Evolutionary conservation across 2,113 vertebrate genomes (phyloP), one percentile per base, ranked within the genome.

Genomic region (Prolemur simus): DNA sequence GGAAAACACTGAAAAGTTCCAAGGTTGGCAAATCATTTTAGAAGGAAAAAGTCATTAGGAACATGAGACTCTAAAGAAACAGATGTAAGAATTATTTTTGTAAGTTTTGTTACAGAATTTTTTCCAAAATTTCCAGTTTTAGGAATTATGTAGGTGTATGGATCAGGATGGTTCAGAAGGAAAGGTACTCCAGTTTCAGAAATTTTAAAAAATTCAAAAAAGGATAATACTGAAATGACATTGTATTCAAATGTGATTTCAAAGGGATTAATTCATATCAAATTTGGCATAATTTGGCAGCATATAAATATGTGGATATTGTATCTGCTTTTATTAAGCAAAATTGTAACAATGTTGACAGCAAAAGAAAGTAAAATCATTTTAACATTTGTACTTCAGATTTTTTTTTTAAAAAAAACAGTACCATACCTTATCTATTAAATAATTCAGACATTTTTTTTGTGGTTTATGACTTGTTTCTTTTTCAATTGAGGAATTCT

Each of bases 21-120:
- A 96, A 85, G 78, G 45, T 73, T 97, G 96, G 96, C 95, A 94
- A 97, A 82, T 97, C 47, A 74, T 71, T 52, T 63, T 87, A 97
- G 94, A 94, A 97, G 96, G 92, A 96, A 97, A 97, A 96, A 96
- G 76, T 95, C 95, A 96, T 94, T 76, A 90, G 92, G 80, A 94
- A 80, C 32, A 87, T 69, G 84, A 97, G 87, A 89, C 49, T 91
- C 95, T 42, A 81, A 96, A 96, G 97, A 95, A 97, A 94, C 96
- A 96, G 92, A 97, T 93, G 94, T 93, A 95, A 97, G 89, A 97
- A 95, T 94, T 80, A 87, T 94, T 96, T 97, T 97, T 96, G 93
- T 93, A 95, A 97, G 87, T 91, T 88, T 91, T 77, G 60, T 93
- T 96, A 68, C 93, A 68, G 34, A 97, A 76, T n/a, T 47, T 90